Evolutionary conservation across 1,140 invertebrate genomes (phyloP).

Genomic region (Eufriesea mexicana): DNA sequence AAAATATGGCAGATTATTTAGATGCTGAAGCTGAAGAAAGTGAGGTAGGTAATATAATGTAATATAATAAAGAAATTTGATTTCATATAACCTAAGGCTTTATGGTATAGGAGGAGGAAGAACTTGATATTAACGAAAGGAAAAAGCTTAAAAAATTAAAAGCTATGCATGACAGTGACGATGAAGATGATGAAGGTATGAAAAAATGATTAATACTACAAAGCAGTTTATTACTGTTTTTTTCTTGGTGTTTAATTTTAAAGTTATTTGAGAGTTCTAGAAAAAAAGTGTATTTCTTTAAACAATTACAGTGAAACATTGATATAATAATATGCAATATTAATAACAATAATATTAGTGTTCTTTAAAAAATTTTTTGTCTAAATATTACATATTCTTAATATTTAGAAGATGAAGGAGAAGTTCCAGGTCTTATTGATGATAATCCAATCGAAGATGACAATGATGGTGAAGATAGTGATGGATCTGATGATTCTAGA

Average conservation of each 20-base stretch:
- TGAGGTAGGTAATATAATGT: conserved; percentile 82
- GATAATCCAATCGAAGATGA: conserved; percentile 95
- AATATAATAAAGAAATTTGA: not conserved
- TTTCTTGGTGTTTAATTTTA: not conserved
- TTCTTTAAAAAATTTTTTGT: not conserved
- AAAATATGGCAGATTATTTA: conserved; percentile 85
- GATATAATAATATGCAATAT: not conserved
- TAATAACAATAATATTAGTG: not conserved
- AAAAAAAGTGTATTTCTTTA: not conserved
- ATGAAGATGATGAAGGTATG: conserved; percentile 29
- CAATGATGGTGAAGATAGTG: conserved; percentile 91
- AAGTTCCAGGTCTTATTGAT: conserved; percentile 96
- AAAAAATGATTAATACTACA: not conserved
- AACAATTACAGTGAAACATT: not conserved
- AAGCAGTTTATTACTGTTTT: not conserved
- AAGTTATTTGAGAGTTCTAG: not conserved
- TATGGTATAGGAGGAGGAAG: not conserved
- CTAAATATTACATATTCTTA: not conserved
- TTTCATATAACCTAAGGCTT: not conserved
- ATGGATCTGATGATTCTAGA: conserved; percentile 87
- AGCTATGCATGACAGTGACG: conserved; percentile 12
- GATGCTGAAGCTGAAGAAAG: conserved; percentile 92
- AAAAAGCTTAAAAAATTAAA: conserved; percentile 38
- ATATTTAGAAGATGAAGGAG: conserved; percentile 91
- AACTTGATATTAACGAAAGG: conserved; percentile 21